These are phyloP conservation scores for Cherax destructor DNA, from an alignment of 1,140 invertebrate genomes.

Conservation along the genomic window DNA sequence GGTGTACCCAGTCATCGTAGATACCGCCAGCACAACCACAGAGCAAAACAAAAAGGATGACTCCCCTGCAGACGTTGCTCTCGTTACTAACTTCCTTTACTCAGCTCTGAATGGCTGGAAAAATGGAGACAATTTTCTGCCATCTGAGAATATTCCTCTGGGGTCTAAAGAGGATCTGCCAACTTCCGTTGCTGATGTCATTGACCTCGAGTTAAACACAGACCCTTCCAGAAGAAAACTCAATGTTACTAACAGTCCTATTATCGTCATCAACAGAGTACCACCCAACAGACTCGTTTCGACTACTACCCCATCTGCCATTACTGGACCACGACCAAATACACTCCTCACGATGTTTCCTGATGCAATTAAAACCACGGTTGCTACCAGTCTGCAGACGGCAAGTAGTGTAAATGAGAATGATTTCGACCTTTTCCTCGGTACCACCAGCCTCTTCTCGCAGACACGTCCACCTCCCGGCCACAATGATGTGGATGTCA, in stretches of 20 bases:
- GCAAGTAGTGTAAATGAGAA: background rate
- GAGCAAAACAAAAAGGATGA: conserved; percentile 9
- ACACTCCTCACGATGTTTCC: background rate
- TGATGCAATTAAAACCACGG: no score
- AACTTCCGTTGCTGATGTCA: background rate
- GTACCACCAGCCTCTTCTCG: background rate
- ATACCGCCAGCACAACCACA: background rate
- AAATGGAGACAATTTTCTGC: background rate
- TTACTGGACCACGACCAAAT: background rate
- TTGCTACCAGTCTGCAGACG: background rate
- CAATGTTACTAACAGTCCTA: conserved; percentile 28
- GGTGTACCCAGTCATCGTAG: background rate
- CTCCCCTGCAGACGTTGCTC: conserved; percentile 25
- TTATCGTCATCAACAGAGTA: conserved; percentile 1
- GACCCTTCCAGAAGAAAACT: background rate
- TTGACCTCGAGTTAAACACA: conserved; percentile 16
- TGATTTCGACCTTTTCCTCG: background rate
- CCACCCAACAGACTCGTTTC: background rate
- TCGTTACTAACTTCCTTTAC: conserved; percentile 56
- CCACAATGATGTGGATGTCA: background rate
- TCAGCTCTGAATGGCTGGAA: conserved; percentile 51
- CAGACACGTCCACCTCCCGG: background rate
- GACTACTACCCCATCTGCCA: background rate
- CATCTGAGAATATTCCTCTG: background rate
- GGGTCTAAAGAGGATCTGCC: conserved; percentile 11